These are phyloP conservation scores for Aeoliscus strigatus DNA, from an alignment of 2,797 vertebrate genomes.

Conservation along the genomic window DNA sequence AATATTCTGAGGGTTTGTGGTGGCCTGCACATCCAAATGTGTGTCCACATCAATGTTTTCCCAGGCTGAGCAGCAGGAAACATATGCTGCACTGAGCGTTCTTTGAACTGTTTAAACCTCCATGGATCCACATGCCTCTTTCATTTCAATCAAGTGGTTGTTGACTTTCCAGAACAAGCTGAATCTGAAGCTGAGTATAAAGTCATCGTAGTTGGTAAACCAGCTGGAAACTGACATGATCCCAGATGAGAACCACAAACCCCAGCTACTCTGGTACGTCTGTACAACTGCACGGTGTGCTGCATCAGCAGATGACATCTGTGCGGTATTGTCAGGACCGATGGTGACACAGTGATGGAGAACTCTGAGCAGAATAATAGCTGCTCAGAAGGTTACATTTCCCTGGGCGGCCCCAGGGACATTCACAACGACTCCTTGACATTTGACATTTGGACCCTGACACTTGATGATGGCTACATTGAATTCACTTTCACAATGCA, in stretches of 20 bases:
- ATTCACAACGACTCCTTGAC: neutral
- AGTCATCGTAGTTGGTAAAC: neutral
- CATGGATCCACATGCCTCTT: no score
- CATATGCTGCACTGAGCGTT: no score
- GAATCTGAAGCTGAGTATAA: neutral
- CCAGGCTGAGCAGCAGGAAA: no score
- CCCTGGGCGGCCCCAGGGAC: neutral
- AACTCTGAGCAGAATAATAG: neutral
- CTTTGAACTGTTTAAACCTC: no score
- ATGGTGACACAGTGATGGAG: slow-evolving; percentile 5
- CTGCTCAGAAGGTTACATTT: neutral
- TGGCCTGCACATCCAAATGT: no score
- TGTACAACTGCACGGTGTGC: neutral
- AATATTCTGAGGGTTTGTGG: no score
- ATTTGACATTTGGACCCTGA: neutral
- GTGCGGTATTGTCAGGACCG: slow-evolving; percentile 1
- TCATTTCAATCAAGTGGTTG: no score
- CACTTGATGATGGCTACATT: neutral
- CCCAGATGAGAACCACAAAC: slow-evolving; percentile 8
- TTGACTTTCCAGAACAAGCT: no score
- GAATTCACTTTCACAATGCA: neutral
- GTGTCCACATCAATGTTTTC: no score
- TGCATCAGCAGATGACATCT: neutral
- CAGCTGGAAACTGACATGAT: slow-evolving; percentile 9
- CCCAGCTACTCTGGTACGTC: slow-evolving; percentile 1